Evolutionary conservation across 2,888 invertebrate genomes (phyloP).

Genomic region (Cheiracanthium punctorium): DNA sequence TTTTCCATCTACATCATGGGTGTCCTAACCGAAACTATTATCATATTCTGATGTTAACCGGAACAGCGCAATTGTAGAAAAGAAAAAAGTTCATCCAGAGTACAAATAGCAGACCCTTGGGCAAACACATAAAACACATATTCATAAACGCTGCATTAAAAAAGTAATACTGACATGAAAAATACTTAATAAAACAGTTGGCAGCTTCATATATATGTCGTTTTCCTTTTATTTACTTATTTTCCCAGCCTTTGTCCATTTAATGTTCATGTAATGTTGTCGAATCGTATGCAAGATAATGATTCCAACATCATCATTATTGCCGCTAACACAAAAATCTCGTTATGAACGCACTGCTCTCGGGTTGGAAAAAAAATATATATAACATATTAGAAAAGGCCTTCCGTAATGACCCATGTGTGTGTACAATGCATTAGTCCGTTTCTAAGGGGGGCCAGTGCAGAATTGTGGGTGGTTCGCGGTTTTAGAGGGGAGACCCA

Average conservation of each 20-base stretch:
- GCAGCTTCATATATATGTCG: neutral
- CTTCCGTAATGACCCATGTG: neutral
- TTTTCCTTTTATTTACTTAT: neutral
- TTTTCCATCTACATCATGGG: conserved; percentile 21
- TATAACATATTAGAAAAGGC: neutral
- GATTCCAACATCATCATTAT: conserved; percentile 52
- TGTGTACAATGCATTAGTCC: neutral
- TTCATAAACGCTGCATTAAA: neutral
- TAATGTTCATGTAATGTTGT: conserved; percentile 4
- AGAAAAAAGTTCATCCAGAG: neutral
- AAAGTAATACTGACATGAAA: neutral
- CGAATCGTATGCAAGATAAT: conserved; percentile 41
- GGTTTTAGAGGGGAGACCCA: neutral
- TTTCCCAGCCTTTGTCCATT: neutral
- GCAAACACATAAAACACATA: neutral
- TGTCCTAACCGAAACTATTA: conserved; percentile 34
- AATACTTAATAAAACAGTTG: conserved; percentile 2
- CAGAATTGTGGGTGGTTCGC: neutral
- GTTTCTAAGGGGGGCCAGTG: neutral
- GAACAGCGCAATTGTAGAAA: neutral
- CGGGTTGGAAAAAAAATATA: neutral
- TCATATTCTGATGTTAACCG: conserved; percentile 29
- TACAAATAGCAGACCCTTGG: neutral
- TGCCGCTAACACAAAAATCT: conserved; percentile 39
- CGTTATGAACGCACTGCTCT: conserved; percentile 21